Base-by-base conservation (phyloP, 2,888 invertebrate genomes). In the Autographa gamma region DNA sequence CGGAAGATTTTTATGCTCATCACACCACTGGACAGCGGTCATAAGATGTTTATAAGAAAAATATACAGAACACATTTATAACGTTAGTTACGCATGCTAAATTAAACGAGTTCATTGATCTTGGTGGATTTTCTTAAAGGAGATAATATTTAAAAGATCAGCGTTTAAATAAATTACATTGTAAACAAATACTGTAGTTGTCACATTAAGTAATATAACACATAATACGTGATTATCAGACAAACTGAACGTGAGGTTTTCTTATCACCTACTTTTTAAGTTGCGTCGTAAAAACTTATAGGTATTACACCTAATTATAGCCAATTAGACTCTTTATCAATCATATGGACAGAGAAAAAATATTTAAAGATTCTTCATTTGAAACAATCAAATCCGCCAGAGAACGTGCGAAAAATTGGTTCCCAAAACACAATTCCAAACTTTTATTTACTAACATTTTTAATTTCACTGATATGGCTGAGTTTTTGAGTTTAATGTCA, bases 1-100 rank as follows among this genome's bases (percentile, higher is more conserved):
- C 16, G 58, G 9, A 71, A 48, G 62, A 63, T 69, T 62, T 54
- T 14, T 56, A 34, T 66, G 43, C 58, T 61, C 56, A 41, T 52
- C 72, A 73, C 65, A 60, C 14, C 19, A 61, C 48, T 59, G 41
- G 77, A 9, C 16, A 61, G 71, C 56, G 18, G 52, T 58, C 66
- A 19, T 3, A 64, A 56, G 54, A 56, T 6, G 11, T 19, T 13
- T 25, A n/a, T 48, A 48, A 6, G n/a, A 48, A n/a, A 48, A 48
- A 48, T 7, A 48, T n/a, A 48, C n/a, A 48, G 6, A n/a, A n/a
- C 14, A 43, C 48, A 48, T 48, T n/a, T 48, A 1, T n/a, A 48
- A 52, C 4, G 19, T 54, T 19, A 5, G 25, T 11, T 11, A 56
- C 25, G 25, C 8, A 18, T 54, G 19, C 54, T 56, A 5, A 56